A percentile compares a stretch with the other conserved stretches of the same genome.
These are phyloP conservation scores for Zosterops borbonicus DNA, from an alignment of 2,113 vertebrate species.

Conservation along the genomic window DNA sequence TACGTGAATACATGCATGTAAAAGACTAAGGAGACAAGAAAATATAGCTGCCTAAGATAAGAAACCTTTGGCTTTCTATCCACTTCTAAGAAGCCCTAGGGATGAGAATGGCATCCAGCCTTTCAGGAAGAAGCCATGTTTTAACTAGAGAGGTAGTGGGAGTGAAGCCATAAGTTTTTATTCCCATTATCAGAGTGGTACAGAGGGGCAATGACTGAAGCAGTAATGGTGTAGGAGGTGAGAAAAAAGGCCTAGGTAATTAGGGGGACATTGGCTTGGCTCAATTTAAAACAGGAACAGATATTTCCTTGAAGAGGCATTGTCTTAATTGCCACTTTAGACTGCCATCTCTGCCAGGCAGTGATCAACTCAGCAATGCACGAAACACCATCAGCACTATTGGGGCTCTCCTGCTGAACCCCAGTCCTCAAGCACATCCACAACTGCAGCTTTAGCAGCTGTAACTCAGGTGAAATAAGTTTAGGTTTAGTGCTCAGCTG, in stretches of 20 bases:
- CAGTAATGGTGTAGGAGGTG: neutral
- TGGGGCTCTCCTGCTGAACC: rapidly evolving
- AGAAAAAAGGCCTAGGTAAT: neutral
- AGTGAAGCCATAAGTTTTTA: neutral
- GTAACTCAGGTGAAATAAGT: neutral
- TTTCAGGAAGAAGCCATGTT: neutral
- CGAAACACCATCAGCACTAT: rapidly evolving
- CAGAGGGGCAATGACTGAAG: neutral
- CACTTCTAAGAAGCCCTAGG: neutral
- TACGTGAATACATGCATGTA: rapidly evolving
- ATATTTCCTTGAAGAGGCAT: neutral
- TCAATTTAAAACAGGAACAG: neutral
- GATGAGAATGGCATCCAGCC: neutral
- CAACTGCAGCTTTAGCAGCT: neutral
- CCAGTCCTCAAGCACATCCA: neutral
- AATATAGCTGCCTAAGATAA: neutral
- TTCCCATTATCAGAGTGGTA: neutral
- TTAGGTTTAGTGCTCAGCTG: neutral
- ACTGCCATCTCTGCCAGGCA: neutral
- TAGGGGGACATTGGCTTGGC: neutral
- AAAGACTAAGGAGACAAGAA: neutral
- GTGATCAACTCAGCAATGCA: rapidly evolving
- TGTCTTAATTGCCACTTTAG: neutral
- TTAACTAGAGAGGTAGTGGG: neutral
- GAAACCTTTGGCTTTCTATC: neutral